These are phyloP conservation scores for Alloscopus bannaensis DNA, from an alignment of 2,888 invertebrate species.

Conservation along the genomic window DNA sequence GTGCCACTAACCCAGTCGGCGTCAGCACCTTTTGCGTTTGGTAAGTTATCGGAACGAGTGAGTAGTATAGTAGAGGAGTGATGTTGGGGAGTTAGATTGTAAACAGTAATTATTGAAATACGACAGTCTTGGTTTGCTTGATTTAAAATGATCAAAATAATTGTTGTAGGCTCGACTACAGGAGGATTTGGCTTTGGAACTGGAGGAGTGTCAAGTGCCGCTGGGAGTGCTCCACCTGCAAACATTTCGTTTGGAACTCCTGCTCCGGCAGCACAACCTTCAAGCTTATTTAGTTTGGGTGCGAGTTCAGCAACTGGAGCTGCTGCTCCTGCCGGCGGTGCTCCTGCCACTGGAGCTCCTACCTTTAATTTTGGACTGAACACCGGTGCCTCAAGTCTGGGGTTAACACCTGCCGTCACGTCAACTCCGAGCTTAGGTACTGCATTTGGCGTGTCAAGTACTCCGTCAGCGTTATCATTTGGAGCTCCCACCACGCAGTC, in stretches of 20 bases:
- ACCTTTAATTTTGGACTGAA: not conserved
- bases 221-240: slow-evolving; percentile 26
- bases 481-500: not conserved
- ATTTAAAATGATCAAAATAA: too few relatives aligned
- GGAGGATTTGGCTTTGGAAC: not conserved
- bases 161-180: not conserved
- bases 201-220: not conserved
- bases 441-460: not conserved
- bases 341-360: not conserved
- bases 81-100: not conserved
- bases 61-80: not conserved
- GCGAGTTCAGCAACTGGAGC: slow-evolving; percentile 1
- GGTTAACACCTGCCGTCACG: not conserved
- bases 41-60: slow-evolving; percentile 1
- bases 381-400: not conserved
- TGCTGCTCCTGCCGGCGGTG: not conserved
- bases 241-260: slow-evolving; percentile 33
- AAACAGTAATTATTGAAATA: too few relatives aligned
- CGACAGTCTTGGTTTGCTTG: too few relatives aligned
- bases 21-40: slow-evolving; percentile 17
- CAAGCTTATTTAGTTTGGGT: slow-evolving; percentile 34
- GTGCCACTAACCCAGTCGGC: not conserved
- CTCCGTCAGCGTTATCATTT: not conserved
- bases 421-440: not conserved
- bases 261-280: slow-evolving; percentile 27